Conservation (phyloP, 2,797 vertebrate species). For the Sebastes cheni region DNA sequence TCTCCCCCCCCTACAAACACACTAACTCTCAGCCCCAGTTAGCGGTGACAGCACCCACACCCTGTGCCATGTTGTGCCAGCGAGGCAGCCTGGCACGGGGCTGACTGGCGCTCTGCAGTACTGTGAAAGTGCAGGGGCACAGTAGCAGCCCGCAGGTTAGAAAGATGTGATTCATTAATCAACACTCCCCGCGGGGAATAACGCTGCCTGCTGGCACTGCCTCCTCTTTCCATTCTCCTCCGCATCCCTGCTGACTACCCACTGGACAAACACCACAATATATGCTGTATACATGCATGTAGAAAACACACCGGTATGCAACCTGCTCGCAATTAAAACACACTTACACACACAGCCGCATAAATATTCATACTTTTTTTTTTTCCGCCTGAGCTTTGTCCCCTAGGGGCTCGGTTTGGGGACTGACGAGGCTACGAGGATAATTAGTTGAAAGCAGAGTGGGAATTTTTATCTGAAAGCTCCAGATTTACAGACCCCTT, state of each 20-base stretch:
- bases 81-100: slow-evolving; percentile 54
- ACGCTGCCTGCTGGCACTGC: slow-evolving; percentile 59
- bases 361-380: slow-evolving; percentile 69
- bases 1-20: background rate
- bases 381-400: slow-evolving; percentile 58
- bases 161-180: slow-evolving; percentile 83
- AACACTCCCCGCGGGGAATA: slow-evolving; percentile 66
- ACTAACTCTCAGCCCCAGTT: slow-evolving; percentile 50
- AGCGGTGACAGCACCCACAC: slow-evolving; percentile 52
- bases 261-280: slow-evolving; percentile 70
- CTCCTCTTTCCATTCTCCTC: slow-evolving; percentile 37
- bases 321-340: slow-evolving; percentile 58
- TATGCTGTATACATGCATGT: slow-evolving; percentile 42
- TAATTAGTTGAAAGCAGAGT: slow-evolving; percentile 78
- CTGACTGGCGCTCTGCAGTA: slow-evolving; percentile 57
- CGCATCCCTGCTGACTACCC: slow-evolving; percentile 45
- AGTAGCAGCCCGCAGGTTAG: slow-evolving; percentile 65
- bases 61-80: slow-evolving; percentile 57
- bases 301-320: slow-evolving; percentile 38
- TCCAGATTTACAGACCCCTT: slow-evolving; percentile 71
- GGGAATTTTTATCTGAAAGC: slow-evolving; percentile 78
- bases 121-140: slow-evolving; percentile 66
- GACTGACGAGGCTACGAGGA: slow-evolving; percentile 55
- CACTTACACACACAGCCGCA: slow-evolving; percentile 29
- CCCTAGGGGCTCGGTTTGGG: slow-evolving; percentile 69